Evolutionary conservation across 1,140 invertebrate species (phyloP).

Genomic region (Drosophila malerkotliana): DNA sequence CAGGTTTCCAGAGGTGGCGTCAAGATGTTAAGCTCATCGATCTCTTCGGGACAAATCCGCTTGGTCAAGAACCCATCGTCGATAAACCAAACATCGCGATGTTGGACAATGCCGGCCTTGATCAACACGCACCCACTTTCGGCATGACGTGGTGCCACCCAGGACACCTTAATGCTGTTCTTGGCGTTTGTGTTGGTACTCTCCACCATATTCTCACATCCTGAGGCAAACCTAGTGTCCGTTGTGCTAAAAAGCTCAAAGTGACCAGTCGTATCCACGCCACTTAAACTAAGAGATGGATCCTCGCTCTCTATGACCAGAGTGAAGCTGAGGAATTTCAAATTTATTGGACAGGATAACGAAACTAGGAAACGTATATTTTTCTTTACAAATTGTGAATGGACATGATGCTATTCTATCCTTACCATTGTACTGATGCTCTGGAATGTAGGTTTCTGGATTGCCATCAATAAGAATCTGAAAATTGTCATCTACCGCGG

Average conservation of each 20-base stretch:
- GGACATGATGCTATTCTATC: neutral
- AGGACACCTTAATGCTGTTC: conserved; percentile 87
- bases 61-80: conserved; percentile 91
- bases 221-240: conserved; percentile 88
- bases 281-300: conserved; percentile 46
- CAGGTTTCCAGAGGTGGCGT: conserved; percentile 89
- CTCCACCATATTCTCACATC: conserved; percentile 90
- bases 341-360: conserved; percentile 66
- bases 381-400: neutral
- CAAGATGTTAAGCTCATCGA: conserved; percentile 88
- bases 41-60: conserved; percentile 90
- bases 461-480: conserved; percentile 87
- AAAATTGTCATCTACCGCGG: conserved; percentile 85
- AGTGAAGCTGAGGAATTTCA: conserved; percentile 90
- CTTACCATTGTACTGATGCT: conserved; percentile 87
- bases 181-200: conserved; percentile 90
- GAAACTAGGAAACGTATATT: conserved; percentile 44
- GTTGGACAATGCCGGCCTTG: conserved; percentile 93
- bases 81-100: conserved; percentile 92
- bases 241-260: conserved; percentile 87
- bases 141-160: conserved; percentile 90
- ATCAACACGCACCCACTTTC: conserved; percentile 90
- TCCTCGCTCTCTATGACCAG: conserved; percentile 86
- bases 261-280: conserved; percentile 84
- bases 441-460: conserved; percentile 87